Evolutionary conservation across 2,797 vertebrate species (phyloP), one percentile per base, ranked within the genome.

Genomic region (Poecilia picta): DNA sequence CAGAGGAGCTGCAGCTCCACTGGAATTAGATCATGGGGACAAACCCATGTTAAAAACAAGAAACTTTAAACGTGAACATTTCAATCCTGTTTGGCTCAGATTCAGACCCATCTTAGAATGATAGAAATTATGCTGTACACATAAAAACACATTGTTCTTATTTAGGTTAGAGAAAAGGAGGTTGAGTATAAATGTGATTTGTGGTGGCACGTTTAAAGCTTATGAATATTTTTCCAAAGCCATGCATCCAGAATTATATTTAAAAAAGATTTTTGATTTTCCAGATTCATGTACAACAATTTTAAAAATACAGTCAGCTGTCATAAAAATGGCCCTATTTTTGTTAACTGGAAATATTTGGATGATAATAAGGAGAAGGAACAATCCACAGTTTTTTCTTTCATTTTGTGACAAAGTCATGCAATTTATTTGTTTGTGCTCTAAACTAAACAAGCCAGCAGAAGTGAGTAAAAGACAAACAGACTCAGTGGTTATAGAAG

Each of bases 401-500:
- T 49, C 18, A 49, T 49, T 20, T 49, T 49, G 47, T 49, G 47
- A 49, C 16, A 18, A 49, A 20, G 16, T 49, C 6, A 2, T 49
- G 18, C 20, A 5, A 49, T 49, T 49, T 49, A 1, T 41, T 20
- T 49, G 47, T 49, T 47, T 47, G 46, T 47, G 46, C 46, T 47
- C 46, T 47, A 18, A 18, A 18, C 85, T 81, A 85, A 85, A 87
- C 68, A 81, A 51, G 74, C n/a, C 80, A 81, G 75, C 47, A 20
- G 72, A 81, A 72, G 85, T 39, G 36, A 23, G 55, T 15, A 68
- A 47, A 78, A 73, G 81, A 86, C 78, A 89, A 91, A 89, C 77
- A 45, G 72, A 76, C 77, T 59, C 41, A 25, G 84, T 81, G 80
- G 90, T 87, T 78, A 83, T 86, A 80, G 73, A 86, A 72, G 84